Evolutionary conservation across 2,113 vertebrate genomes (phyloP).

Genomic region (Pogonocichla stellata): DNA sequence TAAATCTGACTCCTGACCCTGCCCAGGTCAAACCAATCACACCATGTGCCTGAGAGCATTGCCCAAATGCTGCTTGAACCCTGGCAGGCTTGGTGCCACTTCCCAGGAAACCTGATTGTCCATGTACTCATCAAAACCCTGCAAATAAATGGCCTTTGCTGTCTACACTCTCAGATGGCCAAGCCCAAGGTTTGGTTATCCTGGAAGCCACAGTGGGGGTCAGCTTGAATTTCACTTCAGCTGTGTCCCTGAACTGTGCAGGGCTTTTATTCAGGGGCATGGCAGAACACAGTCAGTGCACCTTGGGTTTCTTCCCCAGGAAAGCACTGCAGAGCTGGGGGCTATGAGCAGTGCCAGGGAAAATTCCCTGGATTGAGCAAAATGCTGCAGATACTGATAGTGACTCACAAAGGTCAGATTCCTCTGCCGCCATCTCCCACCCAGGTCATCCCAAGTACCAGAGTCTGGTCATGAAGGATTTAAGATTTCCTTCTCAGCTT

Average conservation of each 20-base stretch:
- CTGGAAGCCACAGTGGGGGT: neutral
- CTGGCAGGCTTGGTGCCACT: neutral
- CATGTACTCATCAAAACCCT: fast-evolving
- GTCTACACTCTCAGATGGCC: neutral
- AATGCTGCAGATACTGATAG: neutral
- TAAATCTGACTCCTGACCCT: neutral
- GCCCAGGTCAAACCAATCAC: neutral
- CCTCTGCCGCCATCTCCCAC: neutral
- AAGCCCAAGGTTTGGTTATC: fast-evolving
- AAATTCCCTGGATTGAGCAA: neutral
- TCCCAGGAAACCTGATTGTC: neutral
- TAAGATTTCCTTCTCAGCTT: neutral
- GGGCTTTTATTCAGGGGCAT: neutral
- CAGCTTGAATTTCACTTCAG: neutral
- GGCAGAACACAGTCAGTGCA: neutral
- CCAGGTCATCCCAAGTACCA: neutral
- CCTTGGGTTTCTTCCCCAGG: neutral
- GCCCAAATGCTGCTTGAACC: neutral
- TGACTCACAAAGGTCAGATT: neutral
- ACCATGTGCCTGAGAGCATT: neutral
- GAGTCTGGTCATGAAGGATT: neutral
- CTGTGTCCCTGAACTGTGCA: neutral
- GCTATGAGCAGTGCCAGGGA: neutral
- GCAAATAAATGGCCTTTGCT: neutral
- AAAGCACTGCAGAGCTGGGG: neutral